These are phyloP conservation scores for Drosophila meridionalis DNA, from an alignment of 2,888 invertebrate genomes.

Conservation along the genomic window DNA sequence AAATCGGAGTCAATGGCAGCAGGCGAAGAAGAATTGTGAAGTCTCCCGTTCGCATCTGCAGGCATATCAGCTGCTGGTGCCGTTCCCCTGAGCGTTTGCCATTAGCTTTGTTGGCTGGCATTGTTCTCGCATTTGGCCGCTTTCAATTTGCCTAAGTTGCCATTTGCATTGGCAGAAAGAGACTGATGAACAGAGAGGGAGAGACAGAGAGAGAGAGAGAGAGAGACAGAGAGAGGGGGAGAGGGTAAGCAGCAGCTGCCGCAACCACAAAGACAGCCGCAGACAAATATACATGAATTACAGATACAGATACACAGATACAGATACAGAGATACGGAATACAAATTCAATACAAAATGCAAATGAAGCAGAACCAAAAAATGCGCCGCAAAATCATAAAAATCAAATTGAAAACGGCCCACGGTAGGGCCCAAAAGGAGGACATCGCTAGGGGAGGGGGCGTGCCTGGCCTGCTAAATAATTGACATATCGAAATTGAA, in stretches of 20 bases:
- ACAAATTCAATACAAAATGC: slow-evolving; percentile 77
- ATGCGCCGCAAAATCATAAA: slow-evolving; percentile 65
- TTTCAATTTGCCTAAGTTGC: slow-evolving; percentile 79
- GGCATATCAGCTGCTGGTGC: slow-evolving; percentile 17
- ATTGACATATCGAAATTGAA: slow-evolving; percentile 62
- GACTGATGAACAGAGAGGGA: neutral
- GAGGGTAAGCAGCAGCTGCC: slow-evolving; percentile 58
- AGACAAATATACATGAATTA: slow-evolving; percentile 55
- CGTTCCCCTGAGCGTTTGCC: slow-evolving; percentile 21
- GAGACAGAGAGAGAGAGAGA: neutral
- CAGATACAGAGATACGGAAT: slow-evolving; percentile 20
- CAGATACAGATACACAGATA: slow-evolving; percentile 39
- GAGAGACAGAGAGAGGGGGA: neutral
- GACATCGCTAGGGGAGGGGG: neutral
- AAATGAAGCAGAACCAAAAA: slow-evolving; percentile 66
- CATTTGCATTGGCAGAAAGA: slow-evolving; percentile 39
- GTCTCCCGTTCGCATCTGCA: slow-evolving; percentile 6
- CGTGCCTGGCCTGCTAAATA: slow-evolving; percentile 34
- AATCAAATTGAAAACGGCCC: slow-evolving; percentile 73
- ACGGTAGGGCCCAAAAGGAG: slow-evolving; percentile 22
- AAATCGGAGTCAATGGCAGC: slow-evolving; percentile 4
- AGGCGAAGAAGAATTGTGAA: slow-evolving; percentile 1
- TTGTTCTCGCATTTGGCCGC: slow-evolving; percentile 55
- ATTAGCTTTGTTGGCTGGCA: slow-evolving; percentile 39
- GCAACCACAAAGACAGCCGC: slow-evolving; percentile 58